These are phyloP conservation scores for Megaceryle alcyon DNA, from an alignment of 2,797 vertebrate species.

Conservation along the genomic window DNA sequence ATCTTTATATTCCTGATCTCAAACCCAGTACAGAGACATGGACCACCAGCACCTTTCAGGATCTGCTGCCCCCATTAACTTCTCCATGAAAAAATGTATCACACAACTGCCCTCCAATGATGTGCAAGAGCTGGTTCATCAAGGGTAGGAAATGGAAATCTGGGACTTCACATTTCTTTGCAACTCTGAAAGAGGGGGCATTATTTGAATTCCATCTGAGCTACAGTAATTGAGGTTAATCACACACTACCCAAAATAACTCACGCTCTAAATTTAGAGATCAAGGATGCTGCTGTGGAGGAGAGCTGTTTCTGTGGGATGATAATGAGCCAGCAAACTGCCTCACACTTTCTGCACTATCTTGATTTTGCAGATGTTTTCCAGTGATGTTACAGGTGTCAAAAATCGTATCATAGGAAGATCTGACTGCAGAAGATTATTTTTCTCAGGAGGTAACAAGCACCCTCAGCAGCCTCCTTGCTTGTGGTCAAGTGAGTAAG, in stretches of 20 bases:
- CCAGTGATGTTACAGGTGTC: neutral
- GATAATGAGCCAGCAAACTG: neutral
- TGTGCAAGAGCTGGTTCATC: neutral
- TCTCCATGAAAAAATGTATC: neutral
- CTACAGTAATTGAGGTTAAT: constrained; percentile 64
- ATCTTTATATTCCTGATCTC: neutral
- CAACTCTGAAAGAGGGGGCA: neutral
- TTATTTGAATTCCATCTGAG: constrained; percentile 27
- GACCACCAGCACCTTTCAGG: neutral
- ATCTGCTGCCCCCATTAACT: neutral
- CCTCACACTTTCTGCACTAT: neutral
- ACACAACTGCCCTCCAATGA: neutral
- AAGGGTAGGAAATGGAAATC: constrained; percentile 2
- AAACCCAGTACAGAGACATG: neutral
- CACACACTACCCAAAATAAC: constrained; percentile 60
- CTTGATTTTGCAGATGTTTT: constrained; percentile 37
- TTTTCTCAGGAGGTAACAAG: neutral
- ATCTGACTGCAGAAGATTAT: neutral
- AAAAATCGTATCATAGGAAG: neutral
- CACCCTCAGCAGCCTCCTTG: neutral
- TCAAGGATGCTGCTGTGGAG: neutral
- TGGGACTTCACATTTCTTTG: too few species aligned
- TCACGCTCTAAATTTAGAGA: constrained; percentile 34
- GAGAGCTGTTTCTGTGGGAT: neutral
- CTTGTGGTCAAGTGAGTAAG: neutral